Percentiles rank a stretch among this genome's conserved stretches.
These are phyloP conservation scores for Montipora sp. DNA, from an alignment of 64 coral and sea anemone genomes.

Conservation along the genomic window DNA sequence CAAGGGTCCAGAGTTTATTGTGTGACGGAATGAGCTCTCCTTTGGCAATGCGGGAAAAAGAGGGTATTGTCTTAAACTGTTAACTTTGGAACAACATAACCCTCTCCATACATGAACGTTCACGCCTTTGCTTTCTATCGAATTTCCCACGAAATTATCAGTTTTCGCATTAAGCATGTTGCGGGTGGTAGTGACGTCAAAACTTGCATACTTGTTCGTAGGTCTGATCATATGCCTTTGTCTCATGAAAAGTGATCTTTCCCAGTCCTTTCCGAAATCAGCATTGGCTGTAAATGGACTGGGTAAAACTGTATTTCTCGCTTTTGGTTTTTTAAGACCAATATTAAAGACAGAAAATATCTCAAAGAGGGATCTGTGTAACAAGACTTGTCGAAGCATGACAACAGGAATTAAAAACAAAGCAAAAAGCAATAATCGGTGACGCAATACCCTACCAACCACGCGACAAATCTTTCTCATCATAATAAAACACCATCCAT, in stretches of 20 bases:
- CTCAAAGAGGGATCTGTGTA: not conserved
- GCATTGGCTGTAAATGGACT: not conserved
- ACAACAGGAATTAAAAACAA: not conserved
- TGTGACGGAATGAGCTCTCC: constrained; percentile 13
- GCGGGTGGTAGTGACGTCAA: not conserved
- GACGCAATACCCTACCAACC: not conserved
- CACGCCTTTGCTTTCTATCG: not conserved
- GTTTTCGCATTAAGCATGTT: not conserved
- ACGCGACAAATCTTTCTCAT: not conserved
- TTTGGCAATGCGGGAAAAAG: constrained; percentile 33
- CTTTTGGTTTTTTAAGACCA: not conserved
- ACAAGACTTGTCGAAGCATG: not conserved
- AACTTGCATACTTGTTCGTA: not conserved
- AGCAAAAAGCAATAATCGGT: not conserved
- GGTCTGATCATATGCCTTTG: not conserved
- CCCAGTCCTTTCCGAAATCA: not conserved
- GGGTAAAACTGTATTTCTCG: not conserved
- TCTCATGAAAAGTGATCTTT: not conserved
- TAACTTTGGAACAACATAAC: constrained; percentile 34
- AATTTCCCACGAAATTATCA: not conserved
- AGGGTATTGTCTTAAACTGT: constrained; percentile 46
- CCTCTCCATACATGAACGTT: constrained; percentile 55
- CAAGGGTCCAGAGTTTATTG: constrained; percentile 40
- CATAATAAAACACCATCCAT: not conserved
- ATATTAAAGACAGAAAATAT: not conserved